Evolutionary conservation across 1,140 invertebrate genomes (phyloP).

Genomic region (Manduca sexta): DNA sequence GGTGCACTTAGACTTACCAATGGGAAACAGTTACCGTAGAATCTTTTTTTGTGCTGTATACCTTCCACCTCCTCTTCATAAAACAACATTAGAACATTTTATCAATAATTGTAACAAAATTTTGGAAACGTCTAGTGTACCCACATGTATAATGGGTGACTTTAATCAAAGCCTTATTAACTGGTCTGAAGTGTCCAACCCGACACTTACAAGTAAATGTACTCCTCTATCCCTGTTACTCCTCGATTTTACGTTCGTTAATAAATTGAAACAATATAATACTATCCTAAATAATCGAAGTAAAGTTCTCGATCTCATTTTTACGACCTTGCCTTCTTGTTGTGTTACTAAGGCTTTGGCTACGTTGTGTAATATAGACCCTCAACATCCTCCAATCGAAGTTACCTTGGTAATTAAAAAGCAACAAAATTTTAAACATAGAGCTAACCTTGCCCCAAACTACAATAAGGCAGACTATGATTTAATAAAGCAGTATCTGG

Average conservation of each 20-base stretch:
- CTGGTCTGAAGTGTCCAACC: no score
- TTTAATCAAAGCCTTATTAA: not conserved
- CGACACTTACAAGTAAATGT: no score
- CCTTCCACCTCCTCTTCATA: not conserved
- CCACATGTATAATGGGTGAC: not conserved
- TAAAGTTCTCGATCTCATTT: not conserved
- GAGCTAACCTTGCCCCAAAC: conserved; percentile 3
- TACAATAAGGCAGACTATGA: conserved; percentile 20
- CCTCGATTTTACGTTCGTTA: no score
- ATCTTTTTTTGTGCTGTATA: not conserved
- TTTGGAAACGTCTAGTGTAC: not conserved
- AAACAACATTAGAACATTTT: not conserved
- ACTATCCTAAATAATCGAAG: no score
- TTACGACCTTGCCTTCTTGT: not conserved
- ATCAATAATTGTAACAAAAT: not conserved
- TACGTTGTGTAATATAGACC: conserved; percentile 10
- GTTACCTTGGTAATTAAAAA: conserved; percentile 2
- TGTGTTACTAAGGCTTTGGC: conserved; percentile 1
- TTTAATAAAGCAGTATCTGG: conserved; percentile 6
- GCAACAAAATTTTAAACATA: not conserved
- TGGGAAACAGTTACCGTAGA: not conserved
- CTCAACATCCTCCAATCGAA: conserved; percentile 17
- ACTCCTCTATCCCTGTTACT: no score
- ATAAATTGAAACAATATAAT: no score
- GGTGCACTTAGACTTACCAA: not conserved